These are phyloP conservation scores for Leptinotarsa peninsularis DNA, from an alignment of 2,888 invertebrate species.

Conservation along the genomic window DNA sequence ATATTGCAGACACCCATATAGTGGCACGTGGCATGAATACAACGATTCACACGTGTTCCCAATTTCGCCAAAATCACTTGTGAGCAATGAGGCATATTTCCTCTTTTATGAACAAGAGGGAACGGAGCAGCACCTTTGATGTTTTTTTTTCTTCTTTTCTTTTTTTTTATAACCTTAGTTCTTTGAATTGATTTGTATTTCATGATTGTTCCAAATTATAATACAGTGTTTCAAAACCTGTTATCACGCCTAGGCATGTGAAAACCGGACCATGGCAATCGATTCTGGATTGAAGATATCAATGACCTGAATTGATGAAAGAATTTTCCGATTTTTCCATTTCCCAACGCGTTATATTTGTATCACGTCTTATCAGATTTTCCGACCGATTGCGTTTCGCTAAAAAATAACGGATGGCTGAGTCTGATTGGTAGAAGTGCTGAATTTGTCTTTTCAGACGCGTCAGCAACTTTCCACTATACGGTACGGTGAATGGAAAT, in stretches of 20 bases:
- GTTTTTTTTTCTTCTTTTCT: too few species aligned
- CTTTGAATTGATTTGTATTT: too few species aligned
- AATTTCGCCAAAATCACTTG: too few species aligned
- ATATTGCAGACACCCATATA: too few species aligned
- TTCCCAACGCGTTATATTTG: slow-evolving; percentile 9
- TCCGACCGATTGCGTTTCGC: slow-evolving; percentile 6
- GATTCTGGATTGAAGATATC: slow-evolving; percentile 1
- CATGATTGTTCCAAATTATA: too few species aligned
- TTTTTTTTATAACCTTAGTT: too few species aligned
- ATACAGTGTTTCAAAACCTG: too few species aligned
- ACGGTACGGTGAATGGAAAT: slow-evolving; percentile 15
- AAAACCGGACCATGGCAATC: neutral
- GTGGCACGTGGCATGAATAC: too few species aligned
- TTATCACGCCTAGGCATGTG: neutral
- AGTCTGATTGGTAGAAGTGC: slow-evolving; percentile 24
- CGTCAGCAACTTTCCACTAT: slow-evolving; percentile 19
- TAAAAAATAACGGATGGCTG: slow-evolving; percentile 25
- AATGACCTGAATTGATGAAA: neutral
- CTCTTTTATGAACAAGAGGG: too few species aligned
- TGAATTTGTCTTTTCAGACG: slow-evolving; percentile 23
- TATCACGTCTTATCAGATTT: slow-evolving; percentile 25
- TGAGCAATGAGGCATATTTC: too few species aligned
- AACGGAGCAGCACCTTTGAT: too few species aligned
- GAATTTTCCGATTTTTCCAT: neutral
- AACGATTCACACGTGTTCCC: too few species aligned